Percentiles rank a stretch among this genome's conserved stretches.
Evolutionary conservation across 64 coral and sea anemone genomes (phyloP).

Genomic region (Anthopleura sola): DNA sequence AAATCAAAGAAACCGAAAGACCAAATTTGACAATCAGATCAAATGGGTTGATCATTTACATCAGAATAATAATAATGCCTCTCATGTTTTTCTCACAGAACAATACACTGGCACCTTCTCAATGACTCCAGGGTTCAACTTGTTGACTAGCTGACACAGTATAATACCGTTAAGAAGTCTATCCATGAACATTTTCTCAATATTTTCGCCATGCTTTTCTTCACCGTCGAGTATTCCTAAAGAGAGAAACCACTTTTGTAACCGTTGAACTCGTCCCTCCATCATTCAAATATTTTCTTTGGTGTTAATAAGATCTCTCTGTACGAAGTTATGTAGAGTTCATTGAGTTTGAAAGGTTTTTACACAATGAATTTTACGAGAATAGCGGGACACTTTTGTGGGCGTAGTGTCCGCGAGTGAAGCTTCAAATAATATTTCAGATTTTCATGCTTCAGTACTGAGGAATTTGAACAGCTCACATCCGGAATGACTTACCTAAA

Average conservation of each 20-base stretch:
- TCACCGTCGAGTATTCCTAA: background rate
- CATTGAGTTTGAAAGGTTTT: background rate
- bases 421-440: background rate
- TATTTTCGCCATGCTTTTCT: background rate
- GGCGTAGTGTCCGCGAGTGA: constrained; percentile 10
- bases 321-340: background rate
- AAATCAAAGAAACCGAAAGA: constrained; percentile 31
- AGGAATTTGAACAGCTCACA: constrained; percentile 21
- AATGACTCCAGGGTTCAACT: constrained; percentile 45
- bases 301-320: background rate
- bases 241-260: background rate
- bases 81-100: constrained; percentile 9
- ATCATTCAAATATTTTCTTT: background rate
- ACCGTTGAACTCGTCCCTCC: background rate
- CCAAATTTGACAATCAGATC: constrained; percentile 22
- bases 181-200: background rate
- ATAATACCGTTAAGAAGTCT: constrained; percentile 35
- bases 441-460: background rate
- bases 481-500: constrained; percentile 16
- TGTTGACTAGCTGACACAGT: constrained; percentile 59
- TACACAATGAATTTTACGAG: background rate
- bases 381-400: background rate
- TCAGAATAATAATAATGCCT: constrained; percentile 35
- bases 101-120: constrained; percentile 46
- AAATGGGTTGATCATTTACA: constrained; percentile 42